Base-by-base conservation (phyloP, 2,888 invertebrate genomes). In the Antheraea yamamai region DNA sequence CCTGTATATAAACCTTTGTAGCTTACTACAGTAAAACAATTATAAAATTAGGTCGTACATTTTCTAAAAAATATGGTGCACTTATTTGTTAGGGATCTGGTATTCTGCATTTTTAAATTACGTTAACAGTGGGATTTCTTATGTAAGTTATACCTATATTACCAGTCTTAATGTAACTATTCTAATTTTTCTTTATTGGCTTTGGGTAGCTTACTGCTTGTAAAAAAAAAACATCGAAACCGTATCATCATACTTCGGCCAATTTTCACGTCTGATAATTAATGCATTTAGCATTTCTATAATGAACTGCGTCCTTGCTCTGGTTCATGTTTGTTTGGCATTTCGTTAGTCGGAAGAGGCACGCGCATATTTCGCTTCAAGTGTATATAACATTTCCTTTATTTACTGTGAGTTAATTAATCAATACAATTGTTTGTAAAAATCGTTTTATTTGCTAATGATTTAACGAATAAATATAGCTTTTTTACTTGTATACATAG, bases 281-380 rank as follows among this genome's bases (percentile, higher is more conserved):
- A 82, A 87, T 88, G 87, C 84, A 87, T 80, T 91, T 92, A 91
- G 89, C 87, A 91, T 90, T 92, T 92, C 85, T n/a, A 88, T 89
- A 89, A 88, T 80, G 81, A 88, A 85, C 70, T 82, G 82, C 87
- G 88, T 87, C 83, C 86, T 88, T 85, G 88, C 87, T 79, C 79
- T 87, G 84, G 87, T 85, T 87, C 84, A 84, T 85, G 84, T 85
- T 87, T 83, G 84, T 88, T 87, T 82, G 79, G 80, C 81, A 80
- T 79, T 76, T 79, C 80, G 79, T 82, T 79, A 77, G 78, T 77
- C 77, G 77, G 80, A 81, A 81, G 79, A 83, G 81, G 82, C 84
- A 87, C 83, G 80, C 79, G 83, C 83, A 76, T 35, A 75, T 23
- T 52, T 47, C 58, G 74, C 74, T 75, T 72, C 47, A 71, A 75